Percentiles rank a stretch among this genome's conserved stretches.
phyloP scores from a whole-genome alignment of 2,797 vertebrate genomes.

The Dipus sagitta region DNA sequence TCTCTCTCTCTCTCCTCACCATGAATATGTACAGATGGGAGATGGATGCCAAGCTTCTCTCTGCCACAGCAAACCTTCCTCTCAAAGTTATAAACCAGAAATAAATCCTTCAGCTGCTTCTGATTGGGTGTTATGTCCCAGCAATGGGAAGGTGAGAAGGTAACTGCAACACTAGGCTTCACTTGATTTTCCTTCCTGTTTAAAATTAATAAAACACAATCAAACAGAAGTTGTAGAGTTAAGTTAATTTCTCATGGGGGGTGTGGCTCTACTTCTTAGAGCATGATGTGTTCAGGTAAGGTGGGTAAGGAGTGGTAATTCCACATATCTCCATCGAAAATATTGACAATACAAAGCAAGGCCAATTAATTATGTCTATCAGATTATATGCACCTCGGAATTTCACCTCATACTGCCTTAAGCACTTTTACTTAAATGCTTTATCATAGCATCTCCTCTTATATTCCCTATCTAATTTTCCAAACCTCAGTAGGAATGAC shows the following conservation, averaged over 20 bases:
- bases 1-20: no score
- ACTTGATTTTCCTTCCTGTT: background rate
- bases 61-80: no score
- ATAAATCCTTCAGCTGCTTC: no score
- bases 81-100: no score
- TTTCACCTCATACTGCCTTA: background rate
- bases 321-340: background rate
- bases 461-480: background rate
- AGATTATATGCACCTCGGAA: background rate
- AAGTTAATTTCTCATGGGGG: background rate
- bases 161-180: background rate
- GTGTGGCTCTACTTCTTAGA: background rate
- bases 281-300: background rate
- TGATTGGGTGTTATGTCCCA: no score
- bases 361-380: background rate
- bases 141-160: no score
- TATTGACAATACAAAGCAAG: background rate
- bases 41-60: no score
- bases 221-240: background rate
- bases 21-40: no score
- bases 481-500: background rate
- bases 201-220: background rate
- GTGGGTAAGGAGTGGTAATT: background rate
- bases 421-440: background rate
- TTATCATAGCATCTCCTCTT: background rate